Conservation (phyloP, 2,797 vertebrate genomes). For the Enoplosus armatus region DNA sequence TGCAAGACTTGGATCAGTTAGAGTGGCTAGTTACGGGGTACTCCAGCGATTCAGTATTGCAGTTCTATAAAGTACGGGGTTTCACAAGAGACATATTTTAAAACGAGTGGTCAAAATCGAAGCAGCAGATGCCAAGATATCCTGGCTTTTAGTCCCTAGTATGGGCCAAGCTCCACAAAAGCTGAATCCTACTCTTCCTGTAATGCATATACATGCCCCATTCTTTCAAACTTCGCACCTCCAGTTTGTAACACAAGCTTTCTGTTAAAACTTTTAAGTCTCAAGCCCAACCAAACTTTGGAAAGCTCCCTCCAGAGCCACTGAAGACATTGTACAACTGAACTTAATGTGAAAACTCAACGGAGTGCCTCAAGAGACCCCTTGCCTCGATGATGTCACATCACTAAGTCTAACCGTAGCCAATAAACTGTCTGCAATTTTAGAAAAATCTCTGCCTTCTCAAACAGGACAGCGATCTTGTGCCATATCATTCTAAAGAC, state of each 20-base stretch:
- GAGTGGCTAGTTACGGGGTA: neutral
- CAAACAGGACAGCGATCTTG: constrained; percentile 40
- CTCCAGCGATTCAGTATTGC: neutral
- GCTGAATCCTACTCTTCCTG: neutral
- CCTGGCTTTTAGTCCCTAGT: neutral
- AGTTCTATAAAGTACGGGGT: neutral
- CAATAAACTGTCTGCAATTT: constrained; percentile 43
- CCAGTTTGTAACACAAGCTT: neutral
- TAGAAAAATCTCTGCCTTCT: constrained; percentile 43
- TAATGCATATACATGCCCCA: neutral
- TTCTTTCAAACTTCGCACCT: neutral
- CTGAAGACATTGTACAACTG: neutral
- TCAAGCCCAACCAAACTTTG: neutral
- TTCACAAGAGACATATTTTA: neutral
- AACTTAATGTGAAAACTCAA: neutral
- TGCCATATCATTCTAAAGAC: constrained; percentile 76
- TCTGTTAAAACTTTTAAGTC: neutral
- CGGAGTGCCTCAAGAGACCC: constrained; percentile 7
- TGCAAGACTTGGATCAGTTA: neutral
- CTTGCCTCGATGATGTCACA: constrained; percentile 49
- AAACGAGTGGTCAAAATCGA: neutral
- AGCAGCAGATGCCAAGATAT: neutral
- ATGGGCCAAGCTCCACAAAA: neutral
- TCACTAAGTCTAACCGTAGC: constrained; percentile 54
- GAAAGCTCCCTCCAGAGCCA: neutral